Base-by-base conservation (phyloP, 2,797 vertebrate species). In the Cyprinella venusta region DNA sequence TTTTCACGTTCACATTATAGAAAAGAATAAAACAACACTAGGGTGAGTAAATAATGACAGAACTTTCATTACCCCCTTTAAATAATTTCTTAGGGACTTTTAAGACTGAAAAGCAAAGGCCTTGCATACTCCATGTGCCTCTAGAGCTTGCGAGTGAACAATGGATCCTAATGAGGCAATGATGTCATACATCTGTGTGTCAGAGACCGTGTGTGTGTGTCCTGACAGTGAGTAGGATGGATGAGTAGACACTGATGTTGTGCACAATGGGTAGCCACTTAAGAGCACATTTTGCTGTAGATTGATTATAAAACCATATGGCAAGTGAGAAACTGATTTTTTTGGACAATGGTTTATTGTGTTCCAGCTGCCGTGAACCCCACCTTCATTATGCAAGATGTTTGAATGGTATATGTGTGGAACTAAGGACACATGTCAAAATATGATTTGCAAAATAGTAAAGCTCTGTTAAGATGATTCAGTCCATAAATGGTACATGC, bases 331-430 rank as follows among this genome's bases (percentile, higher is more conserved):
- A 87, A 90, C 85, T 79, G 90, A 90, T 92, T 87, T 92, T 87
- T 86, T 86, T 90, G 90, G 91, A 95, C 93, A 94, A 94, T 93
- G 89, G 91, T 84, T 90, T 92, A 95, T 94, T 94, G 92, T 94
- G 84, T 91, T 93, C 87, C 91, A 84, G 82, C 78, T 88, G 89
- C 81, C 59, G 84, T 38, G 33, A 86, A 87, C 91, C 88, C 26
- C 45, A 79, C 61, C 80, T 48, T 83, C 18, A 76, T 68, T 87
- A 82, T 86, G 89, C 87, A 88, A 86, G 78, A 3, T 38, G 42
- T 84, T 90, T 88, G 88, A 85, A 76, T 2, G 26, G 45, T 63
- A 21, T 77, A 26, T 83, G 80, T 86, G 61, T 76, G 19, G 10
- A 36, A 48, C 45, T 48, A 48, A 26, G n/a, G 48, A 15, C 52